Evolutionary conservation across 2,113 vertebrate species (phyloP).

Genomic region (Sisor rabdophorus): DNA sequence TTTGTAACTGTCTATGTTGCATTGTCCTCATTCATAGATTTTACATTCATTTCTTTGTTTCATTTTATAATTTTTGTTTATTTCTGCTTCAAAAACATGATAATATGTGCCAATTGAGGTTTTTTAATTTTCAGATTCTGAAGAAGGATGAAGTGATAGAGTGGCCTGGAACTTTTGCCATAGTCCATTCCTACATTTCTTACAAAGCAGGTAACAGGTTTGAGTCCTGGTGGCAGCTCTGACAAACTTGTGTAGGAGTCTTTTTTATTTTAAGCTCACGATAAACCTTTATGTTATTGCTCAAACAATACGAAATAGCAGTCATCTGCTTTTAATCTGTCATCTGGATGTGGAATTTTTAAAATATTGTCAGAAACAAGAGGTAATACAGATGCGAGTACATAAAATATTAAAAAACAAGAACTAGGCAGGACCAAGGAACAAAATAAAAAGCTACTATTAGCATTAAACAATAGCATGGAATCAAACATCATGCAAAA

Average conservation of each 20-base stretch:
- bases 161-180: constrained; percentile 87
- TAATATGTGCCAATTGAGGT: constrained; percentile 10
- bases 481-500: no score
- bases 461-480: no score
- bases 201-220: constrained; percentile 82
- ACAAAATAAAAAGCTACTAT: no score
- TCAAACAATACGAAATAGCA: background rate
- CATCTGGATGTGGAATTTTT: no score
- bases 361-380: no score
- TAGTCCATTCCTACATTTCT: constrained; percentile 90
- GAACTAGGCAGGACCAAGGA: no score
- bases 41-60: constrained; percentile 6
- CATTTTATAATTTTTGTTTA: background rate
- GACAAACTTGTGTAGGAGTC: background rate
- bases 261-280: background rate
- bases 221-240: background rate
- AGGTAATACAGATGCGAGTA: no score
- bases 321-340: no score
- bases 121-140: constrained; percentile 71
- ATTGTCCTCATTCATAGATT: constrained; percentile 16
- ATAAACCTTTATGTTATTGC: background rate
- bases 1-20: constrained; percentile 29
- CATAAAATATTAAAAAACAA: no score
- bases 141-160: constrained; percentile 88
- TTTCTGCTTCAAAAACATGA: background rate